Evolutionary conservation across 1,140 invertebrate species (phyloP), one percentile per base, ranked within the genome.

Genomic region (Mycetomoellerius zeteki): DNA sequence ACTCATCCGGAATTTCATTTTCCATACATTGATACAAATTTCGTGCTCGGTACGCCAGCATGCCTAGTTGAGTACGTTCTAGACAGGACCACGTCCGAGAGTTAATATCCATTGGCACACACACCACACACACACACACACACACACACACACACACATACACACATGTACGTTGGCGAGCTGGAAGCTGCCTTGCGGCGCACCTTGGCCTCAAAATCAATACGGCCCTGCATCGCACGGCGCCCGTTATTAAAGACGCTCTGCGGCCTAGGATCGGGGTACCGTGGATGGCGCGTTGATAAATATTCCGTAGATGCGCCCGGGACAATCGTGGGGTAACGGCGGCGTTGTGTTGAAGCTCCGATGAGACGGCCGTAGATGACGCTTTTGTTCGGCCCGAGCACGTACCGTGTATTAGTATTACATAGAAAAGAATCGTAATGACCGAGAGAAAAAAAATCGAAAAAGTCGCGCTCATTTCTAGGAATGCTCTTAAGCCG

Each of bases 41-140:
- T 54, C 62, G 62, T 24, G 27, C 47, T 19, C 47, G 77, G 64
- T 37, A 69, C 65, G 64, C 77, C 47, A 14, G 47, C 47, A 54
- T 30, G 47, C 10, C 62, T 43, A 33, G 56, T 64, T 43, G 67
- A n/a, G 52, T 52, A 60, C 24, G 80, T 58, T 58, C 67, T n/a
- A 72, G 65, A 47, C 67, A 58, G 67, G 52, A 60, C 52, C 67
- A 58, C 52, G 80, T 82, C 67, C 67, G 54, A 73, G 67, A 50
- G 90, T 90, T 91, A 92, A 91, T 91, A 86, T 92, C 78, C 67
- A 90, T 91, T 60, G 86, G 81, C 67, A 86, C 52, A 72, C 78
- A 82, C 77, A 27, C 3, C 33, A 33, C 33, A 33, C 6, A 33
- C 6, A 33, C 67, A 86, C 52, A 72, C 67, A 82, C 77, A 27